phyloP scores from a whole-genome alignment of 2,888 invertebrate species.

The Unio pictorum region DNA sequence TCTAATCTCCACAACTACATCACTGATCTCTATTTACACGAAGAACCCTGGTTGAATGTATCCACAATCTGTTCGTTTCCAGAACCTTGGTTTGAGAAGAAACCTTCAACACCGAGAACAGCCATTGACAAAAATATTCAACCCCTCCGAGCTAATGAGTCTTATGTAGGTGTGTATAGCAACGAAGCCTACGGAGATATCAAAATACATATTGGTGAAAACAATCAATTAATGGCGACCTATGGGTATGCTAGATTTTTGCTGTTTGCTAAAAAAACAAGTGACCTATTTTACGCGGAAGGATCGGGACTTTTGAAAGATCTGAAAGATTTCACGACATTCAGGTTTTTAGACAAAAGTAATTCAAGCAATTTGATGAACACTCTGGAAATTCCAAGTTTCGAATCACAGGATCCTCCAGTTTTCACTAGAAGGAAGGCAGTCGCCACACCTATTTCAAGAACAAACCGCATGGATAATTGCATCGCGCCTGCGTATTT shows the following conservation, averaged over 20 bases:
- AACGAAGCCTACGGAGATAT: slow-evolving; percentile 43
- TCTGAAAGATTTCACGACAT: slow-evolving; percentile 9
- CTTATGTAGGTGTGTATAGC: slow-evolving; percentile 35
- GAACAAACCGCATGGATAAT: too few relatives aligned
- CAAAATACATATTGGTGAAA: slow-evolving; percentile 9
- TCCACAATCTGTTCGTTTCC: slow-evolving; percentile 61
- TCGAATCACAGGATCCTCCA: slow-evolving; percentile 22
- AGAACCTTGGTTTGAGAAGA: slow-evolving; percentile 38
- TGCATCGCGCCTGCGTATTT: too few relatives aligned
- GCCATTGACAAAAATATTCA: slow-evolving; percentile 11
- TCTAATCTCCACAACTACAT: slow-evolving; percentile 52
- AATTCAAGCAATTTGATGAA: neutral
- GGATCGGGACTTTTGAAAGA: slow-evolving; percentile 20
- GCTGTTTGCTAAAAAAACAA: slow-evolving; percentile 22
- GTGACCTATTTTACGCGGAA: slow-evolving; percentile 30
- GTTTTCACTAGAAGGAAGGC: slow-evolving; percentile 4
- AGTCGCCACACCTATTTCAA: too few relatives aligned
- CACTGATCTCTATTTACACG: slow-evolving; percentile 53
- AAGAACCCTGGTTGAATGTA: slow-evolving; percentile 60
- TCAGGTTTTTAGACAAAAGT: slow-evolving; percentile 16
- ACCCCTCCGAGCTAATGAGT: slow-evolving; percentile 9
- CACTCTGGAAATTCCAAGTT: slow-evolving; percentile 13
- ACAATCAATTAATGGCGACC: slow-evolving; percentile 9
- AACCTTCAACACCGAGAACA: neutral
- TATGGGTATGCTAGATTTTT: slow-evolving; percentile 24